Percentiles rank a stretch among this genome's conserved stretches.
phyloP scores from a whole-genome alignment of 1,140 invertebrate species.

The Papilio machaon region DNA sequence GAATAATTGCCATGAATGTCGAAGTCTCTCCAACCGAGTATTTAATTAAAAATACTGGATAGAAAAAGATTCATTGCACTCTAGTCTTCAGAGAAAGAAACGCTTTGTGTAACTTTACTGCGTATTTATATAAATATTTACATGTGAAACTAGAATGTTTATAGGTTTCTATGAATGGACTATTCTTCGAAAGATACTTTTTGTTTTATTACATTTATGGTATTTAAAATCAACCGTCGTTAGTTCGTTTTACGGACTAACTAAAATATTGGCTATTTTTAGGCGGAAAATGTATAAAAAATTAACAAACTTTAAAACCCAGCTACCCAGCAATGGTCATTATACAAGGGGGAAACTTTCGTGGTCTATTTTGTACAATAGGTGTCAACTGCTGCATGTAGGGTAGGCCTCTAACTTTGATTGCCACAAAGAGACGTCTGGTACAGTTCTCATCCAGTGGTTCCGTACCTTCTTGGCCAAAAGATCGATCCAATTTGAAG shows the following conservation, averaged over 20 bases:
- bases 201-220: constrained; percentile 31
- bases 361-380: no score
- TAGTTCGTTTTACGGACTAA: neutral
- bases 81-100: neutral
- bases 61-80: neutral
- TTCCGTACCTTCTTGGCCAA: no score
- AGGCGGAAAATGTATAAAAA: no score
- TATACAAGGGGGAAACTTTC: no score
- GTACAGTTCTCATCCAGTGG: no score
- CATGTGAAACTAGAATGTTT: neutral
- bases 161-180: neutral
- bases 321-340: no score
- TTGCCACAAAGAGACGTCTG: no score
- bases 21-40: neutral
- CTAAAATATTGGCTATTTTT: no score
- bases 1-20: constrained; percentile 1
- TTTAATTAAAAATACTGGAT: neutral
- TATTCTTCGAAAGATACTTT: neutral
- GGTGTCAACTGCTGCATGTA: no score
- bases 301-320: no score
- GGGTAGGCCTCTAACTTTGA: no score
- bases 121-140: neutral
- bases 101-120: neutral
- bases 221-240: neutral
- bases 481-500: no score